Evolutionary conservation across 2,797 vertebrate genomes (phyloP).

Genomic region (Hydrolagus colliei): DNA sequence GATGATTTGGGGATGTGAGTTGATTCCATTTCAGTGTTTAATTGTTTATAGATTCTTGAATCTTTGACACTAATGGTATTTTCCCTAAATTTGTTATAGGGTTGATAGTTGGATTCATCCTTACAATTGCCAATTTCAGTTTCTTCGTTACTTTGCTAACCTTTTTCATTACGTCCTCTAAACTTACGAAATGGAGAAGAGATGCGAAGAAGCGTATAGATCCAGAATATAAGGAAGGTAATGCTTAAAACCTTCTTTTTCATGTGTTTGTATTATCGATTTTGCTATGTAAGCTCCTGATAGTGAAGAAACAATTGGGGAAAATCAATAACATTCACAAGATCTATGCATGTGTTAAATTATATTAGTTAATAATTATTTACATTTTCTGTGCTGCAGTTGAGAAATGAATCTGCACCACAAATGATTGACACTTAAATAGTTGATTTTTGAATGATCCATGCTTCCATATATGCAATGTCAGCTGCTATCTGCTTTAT

Average conservation of each 20-base stretch:
- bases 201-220: constrained; percentile 75
- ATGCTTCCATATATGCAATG: no score
- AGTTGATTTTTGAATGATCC: no score
- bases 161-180: constrained; percentile 86
- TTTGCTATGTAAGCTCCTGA: no score
- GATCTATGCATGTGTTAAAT: no score
- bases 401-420: no score
- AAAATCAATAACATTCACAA: no score
- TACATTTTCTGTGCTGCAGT: no score
- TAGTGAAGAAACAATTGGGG: no score
- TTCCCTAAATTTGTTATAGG: constrained; percentile 52
- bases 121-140: constrained; percentile 88
- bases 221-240: constrained; percentile 89
- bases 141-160: constrained; percentile 78
- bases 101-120: constrained; percentile 80
- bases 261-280: no score
- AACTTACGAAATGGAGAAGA: constrained; percentile 83
- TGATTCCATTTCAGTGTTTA: neutral
- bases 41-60: neutral
- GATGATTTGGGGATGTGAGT: neutral
- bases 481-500: no score
- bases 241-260: constrained; percentile 31
- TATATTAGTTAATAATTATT: no score
- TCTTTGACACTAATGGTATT: neutral
- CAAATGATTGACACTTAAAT: no score